phyloP scores from a whole-genome alignment of 2,888 invertebrate genomes.

The Acleris cristana region DNA sequence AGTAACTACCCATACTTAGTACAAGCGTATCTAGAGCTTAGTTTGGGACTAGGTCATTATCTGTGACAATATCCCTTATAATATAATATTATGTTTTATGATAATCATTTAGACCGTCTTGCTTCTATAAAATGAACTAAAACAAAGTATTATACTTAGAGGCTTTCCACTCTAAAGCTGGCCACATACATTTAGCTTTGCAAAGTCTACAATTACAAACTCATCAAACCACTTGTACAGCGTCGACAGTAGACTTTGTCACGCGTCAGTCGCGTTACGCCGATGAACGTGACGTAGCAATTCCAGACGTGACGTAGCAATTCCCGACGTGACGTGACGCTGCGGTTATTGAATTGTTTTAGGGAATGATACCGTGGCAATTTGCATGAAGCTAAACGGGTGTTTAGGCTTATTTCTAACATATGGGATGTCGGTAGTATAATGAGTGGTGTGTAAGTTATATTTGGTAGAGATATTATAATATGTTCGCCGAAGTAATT shows the following conservation, averaged over 20 bases:
- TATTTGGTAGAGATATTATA: no score
- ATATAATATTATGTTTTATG: no score
- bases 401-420: constrained; percentile 9
- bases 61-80: no score
- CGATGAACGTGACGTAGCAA: constrained; percentile 31
- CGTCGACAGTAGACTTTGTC: constrained; percentile 33
- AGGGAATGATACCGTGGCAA: constrained; percentile 28
- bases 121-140: no score
- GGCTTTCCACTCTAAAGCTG: no score
- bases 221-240: constrained; percentile 13
- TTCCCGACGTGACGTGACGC: constrained; percentile 29
- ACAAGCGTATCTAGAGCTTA: no score
- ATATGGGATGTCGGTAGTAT: constrained; percentile 2
- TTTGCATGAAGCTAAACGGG: constrained; percentile 31
- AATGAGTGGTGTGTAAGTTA: not conserved
- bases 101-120: no score
- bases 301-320: constrained; percentile 32
- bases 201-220: constrained; percentile 20
- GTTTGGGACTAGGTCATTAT: no score
- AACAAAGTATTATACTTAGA: no score
- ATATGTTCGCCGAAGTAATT: no score
- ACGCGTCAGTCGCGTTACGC: constrained; percentile 30
- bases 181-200: constrained; percentile 6
- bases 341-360: constrained; percentile 35
- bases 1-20: no score